Evolutionary conservation across 1,140 invertebrate species (phyloP), one percentile per base, ranked within the genome.

Genomic region (Melipona quadrifasciata): DNA sequence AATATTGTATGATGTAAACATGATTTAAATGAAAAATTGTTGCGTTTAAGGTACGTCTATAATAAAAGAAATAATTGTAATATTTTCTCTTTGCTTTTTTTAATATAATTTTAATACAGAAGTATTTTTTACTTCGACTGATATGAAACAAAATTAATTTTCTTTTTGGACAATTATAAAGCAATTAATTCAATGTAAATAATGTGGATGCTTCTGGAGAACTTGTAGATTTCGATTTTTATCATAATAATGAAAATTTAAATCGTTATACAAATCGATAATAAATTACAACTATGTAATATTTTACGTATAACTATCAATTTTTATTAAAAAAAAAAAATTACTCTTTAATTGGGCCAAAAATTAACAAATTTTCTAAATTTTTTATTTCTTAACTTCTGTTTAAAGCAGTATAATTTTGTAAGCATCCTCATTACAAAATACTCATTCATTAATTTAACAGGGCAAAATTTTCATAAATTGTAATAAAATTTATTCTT

Each of bases 11-110:
- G 27, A 82, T 82, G 21, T 70, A 53, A 82, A 82, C 57, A 85
- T 85, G 76, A 68, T 89, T 87, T 85, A 80, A 77, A 85, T 64
- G 77, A 89, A 89, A 87, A 89, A 87, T 89, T 87, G 88, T 90
- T 90, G 89, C 61, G 72, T 90, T 89, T 87, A 82, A 90, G 73
- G 51, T 89, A 73, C 70, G 39, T 82, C 79, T 87, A 53, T 73
- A 89, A 85, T 90, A 87, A 89, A 88, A 87, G 17, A 73, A 83
- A 55, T 86, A 77, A 85, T 86, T 86, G 65, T 89, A 86, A 88
- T 79, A 84, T 61, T 84, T 84, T 55, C 47, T 55, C 39, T 79
- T 70, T 79, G 82, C 55, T 76, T 84, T 84, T 47, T 71, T 84
- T 12, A 53, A 84, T 84, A 64, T 70, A 39, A 84, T 67, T 73